These are phyloP conservation scores for Blera fallax DNA, from an alignment of 2,888 invertebrate genomes.

Conservation along the genomic window DNA sequence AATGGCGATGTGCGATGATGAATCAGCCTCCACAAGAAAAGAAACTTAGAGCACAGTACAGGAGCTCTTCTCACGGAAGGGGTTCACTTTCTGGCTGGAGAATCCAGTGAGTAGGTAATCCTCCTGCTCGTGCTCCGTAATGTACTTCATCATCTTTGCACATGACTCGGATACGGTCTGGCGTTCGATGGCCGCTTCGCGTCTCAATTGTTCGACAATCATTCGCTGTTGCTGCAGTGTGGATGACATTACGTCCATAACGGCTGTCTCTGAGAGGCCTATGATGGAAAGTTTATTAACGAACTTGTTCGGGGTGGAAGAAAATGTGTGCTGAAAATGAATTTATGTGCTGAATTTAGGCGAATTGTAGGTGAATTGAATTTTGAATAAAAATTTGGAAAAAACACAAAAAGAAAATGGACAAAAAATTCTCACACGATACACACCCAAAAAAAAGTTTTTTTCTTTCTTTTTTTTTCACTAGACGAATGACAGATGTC, in stretches of 20 bases:
- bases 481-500: constrained; percentile 31
- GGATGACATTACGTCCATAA: constrained; percentile 97
- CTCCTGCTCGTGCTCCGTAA: constrained; percentile 95
- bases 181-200: constrained; percentile 94
- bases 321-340: constrained; percentile 61
- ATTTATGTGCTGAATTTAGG: constrained; percentile 58
- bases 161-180: constrained; percentile 95
- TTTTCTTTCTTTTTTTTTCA: constrained; percentile 10
- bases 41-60: constrained; percentile 89
- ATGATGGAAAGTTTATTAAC: constrained; percentile 84
- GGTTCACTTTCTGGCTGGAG: constrained; percentile 97
- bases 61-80: constrained; percentile 96
- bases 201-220: constrained; percentile 95
- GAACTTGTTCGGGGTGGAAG: constrained; percentile 48
- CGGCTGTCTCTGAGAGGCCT: constrained; percentile 94
- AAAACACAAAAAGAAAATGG: constrained; percentile 1
- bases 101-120: constrained; percentile 97
- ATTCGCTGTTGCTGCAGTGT: constrained; percentile 95
- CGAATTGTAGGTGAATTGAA: constrained; percentile 41
- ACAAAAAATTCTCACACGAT: constrained; percentile 37
- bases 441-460: constrained; percentile 69
- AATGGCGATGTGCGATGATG: constrained; percentile 47
- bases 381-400: constrained; percentile 17
- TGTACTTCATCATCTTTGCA: constrained; percentile 95
- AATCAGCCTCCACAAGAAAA: constrained; percentile 25